Evolutionary conservation across 2,113 vertebrate species (phyloP).

Genomic region (Cyphomyrus plagiostoma): DNA sequence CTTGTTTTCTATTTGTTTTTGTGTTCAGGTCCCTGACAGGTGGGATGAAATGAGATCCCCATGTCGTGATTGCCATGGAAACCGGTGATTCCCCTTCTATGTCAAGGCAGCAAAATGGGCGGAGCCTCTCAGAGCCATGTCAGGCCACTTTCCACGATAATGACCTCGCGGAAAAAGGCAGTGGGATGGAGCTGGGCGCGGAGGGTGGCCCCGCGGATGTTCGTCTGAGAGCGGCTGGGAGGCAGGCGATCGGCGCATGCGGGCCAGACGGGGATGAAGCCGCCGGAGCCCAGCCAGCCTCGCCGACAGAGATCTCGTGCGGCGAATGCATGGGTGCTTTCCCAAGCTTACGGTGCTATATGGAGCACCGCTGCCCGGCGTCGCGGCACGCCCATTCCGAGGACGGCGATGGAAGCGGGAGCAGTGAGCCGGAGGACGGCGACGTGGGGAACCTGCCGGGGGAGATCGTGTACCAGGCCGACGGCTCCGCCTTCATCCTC

Average conservation of each 20-base stretch:
- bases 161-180: conserved; percentile 92
- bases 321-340: conserved; percentile 99
- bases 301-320: conserved; percentile 97
- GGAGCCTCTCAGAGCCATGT: conserved; percentile 94
- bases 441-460: conserved; percentile 96
- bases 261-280: conserved; percentile 79
- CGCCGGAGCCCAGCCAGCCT: conserved; percentile 79
- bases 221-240: conserved; percentile 87
- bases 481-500: conserved; percentile 98
- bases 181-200: conserved; percentile 85
- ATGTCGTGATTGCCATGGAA: conserved; percentile 99
- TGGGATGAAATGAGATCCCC: conserved; percentile 99
- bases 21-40: conserved; percentile 95
- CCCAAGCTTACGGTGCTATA: conserved; percentile 99
- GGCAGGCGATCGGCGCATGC: conserved; percentile 40
- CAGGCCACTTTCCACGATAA: conserved; percentile 90
- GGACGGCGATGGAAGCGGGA: conserved; percentile 80
- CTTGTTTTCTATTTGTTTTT: conserved; percentile 63
- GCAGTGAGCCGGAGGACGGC: conserved; percentile 85
- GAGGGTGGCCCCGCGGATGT: conserved; percentile 76
- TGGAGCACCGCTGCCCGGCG: conserved; percentile 99
- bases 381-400: conserved; percentile 71
- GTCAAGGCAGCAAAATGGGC: conserved; percentile 99
- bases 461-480: conserved; percentile 99
- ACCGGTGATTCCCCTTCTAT: conserved; percentile 99